phyloP scores from a whole-genome alignment of 2,797 vertebrate genomes.

The Sparus aurata region DNA sequence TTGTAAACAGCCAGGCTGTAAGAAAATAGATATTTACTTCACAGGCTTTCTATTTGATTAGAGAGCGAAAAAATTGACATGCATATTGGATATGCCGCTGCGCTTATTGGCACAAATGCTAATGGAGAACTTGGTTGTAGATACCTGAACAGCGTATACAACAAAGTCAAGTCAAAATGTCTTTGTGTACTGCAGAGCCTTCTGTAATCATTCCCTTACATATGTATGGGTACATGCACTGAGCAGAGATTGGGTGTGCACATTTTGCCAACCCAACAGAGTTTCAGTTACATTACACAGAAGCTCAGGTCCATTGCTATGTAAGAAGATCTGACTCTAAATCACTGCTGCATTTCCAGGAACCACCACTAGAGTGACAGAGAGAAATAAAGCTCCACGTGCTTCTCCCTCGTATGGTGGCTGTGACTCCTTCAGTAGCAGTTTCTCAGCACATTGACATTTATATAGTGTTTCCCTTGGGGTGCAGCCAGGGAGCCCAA shows the following conservation, averaged over 20 bases:
- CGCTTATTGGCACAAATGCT: constrained; percentile 67
- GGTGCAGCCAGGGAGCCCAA: constrained; percentile 61
- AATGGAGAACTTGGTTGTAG: constrained; percentile 48
- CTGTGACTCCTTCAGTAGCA: constrained; percentile 52
- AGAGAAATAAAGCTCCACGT: constrained; percentile 36
- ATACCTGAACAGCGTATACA: constrained; percentile 44
- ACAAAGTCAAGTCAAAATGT: constrained; percentile 20
- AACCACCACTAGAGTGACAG: constrained; percentile 64
- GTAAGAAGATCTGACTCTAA: constrained; percentile 66
- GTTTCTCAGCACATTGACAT: constrained; percentile 67
- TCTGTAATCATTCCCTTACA: constrained; percentile 42
- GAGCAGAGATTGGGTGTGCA: constrained; percentile 39
- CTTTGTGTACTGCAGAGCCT: constrained; percentile 9
- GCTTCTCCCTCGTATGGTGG: constrained; percentile 27
- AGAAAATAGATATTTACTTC: constrained; percentile 84
- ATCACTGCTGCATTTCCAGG: constrained; percentile 63
- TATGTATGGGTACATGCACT: constrained; percentile 18
- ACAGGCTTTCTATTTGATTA: constrained; percentile 85
- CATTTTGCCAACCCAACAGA: constrained; percentile 58
- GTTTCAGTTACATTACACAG: constrained; percentile 65
- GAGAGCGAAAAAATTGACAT: constrained; percentile 72
- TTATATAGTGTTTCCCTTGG: constrained; percentile 73
- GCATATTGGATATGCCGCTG: constrained; percentile 69
- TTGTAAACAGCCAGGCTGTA: constrained; percentile 77
- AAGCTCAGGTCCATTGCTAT: constrained; percentile 50